Evolutionary conservation across 2,113 vertebrate species (phyloP).

Genomic region (Anser cygnoides): DNA sequence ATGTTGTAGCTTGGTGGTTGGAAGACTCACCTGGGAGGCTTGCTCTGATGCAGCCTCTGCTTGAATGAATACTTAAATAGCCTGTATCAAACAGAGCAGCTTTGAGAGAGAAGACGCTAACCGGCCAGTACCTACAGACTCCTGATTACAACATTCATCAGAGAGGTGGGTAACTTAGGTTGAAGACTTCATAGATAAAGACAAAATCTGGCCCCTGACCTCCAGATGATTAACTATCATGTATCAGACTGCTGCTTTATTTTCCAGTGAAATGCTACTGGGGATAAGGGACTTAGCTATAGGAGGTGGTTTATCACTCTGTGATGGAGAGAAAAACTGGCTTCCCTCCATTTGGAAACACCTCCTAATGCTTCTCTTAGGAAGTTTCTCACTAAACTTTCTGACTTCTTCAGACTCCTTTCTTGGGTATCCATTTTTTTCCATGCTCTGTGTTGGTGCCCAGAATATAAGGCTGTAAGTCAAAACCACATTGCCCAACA

Average conservation of each 20-base stretch:
- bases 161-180: neutral
- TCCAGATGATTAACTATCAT: neutral
- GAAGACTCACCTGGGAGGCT: conserved; percentile 44
- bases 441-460: fast-evolving
- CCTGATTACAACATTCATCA: neutral
- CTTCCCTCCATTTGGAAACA: neutral
- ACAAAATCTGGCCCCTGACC: neutral
- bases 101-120: neutral
- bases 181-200: neutral
- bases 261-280: neutral
- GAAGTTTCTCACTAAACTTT: neutral
- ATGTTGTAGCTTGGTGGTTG: neutral
- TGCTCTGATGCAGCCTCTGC: neutral
- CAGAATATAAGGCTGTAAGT: neutral
- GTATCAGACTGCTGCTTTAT: neutral
- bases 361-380: neutral
- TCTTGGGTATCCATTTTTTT: neutral
- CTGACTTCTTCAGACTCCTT: neutral
- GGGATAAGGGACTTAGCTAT: neutral
- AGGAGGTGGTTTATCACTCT: neutral
- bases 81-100: neutral
- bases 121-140: neutral
- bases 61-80: neutral
- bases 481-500: neutral
- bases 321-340: neutral